phyloP scores from a whole-genome alignment of 30 jellyfish, hydroid and myxozoan species.

The Hydra vulgaris region DNA sequence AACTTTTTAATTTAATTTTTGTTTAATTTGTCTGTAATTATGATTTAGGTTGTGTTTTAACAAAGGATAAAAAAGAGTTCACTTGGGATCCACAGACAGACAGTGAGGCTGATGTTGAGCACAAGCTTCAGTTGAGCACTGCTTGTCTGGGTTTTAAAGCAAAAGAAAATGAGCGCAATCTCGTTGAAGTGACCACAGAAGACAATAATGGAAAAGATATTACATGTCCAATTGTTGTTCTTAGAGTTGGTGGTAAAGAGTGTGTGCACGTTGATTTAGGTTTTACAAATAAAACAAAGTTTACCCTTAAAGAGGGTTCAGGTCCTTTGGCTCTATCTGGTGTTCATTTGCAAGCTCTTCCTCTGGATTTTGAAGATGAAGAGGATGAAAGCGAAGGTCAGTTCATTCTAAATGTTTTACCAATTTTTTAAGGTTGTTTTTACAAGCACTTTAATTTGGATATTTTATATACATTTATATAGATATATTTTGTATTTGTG shows the following conservation, averaged over 20 bases:
- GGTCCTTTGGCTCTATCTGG: constrained; percentile 90
- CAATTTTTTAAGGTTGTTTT: no score
- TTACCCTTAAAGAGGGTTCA: constrained; percentile 50
- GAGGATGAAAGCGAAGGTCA: constrained; percentile 58
- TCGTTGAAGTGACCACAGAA: constrained; percentile 75
- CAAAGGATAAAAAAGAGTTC: constrained; percentile 33
- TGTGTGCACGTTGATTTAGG: constrained; percentile 69
- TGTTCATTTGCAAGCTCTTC: constrained; percentile 44
- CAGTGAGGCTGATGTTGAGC: constrained; percentile 55
- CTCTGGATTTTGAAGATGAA: constrained; percentile 41
- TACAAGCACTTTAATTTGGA: no score
- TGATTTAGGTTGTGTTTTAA: constrained; percentile 45
- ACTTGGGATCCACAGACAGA: constrained; percentile 76
- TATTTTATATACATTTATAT: no score
- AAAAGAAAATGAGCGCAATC: constrained; percentile 84
- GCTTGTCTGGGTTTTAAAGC: constrained; percentile 91
- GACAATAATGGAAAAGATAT: constrained; percentile 49
- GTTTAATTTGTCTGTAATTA: no score
- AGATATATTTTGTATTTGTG: background rate
- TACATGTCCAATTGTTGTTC: constrained; percentile 50
- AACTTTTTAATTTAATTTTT: no score
- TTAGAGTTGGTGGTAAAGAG: constrained; percentile 59
- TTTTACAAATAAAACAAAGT: constrained; percentile 40
- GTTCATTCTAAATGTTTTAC: background rate
- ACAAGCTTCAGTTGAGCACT: constrained; percentile 54